Evolutionary conservation across 2,113 vertebrate genomes (phyloP), one percentile per base, ranked within the genome.

Genomic region (Salvelinus namaycush): DNA sequence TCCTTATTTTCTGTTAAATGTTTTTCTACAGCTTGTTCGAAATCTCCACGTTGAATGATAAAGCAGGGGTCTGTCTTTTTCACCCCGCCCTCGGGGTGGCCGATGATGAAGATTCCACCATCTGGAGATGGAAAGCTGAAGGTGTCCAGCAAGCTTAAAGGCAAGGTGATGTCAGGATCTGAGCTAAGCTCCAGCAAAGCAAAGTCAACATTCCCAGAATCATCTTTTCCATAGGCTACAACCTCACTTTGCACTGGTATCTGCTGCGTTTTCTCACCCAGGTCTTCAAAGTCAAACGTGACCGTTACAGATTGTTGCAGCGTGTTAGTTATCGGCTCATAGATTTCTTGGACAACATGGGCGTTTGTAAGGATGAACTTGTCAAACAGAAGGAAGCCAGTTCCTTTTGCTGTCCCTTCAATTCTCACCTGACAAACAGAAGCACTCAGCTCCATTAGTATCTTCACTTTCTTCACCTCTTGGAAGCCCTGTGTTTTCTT

Each of bases 31-130:
- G 75, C 68, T 26, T 67, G 3, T 0, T 0, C 20, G 54, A 26
- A 26, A 0, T 76, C 5, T 0, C 62, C 27, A 12, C 0, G 3
- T 20, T 29, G 14, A 74, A 91, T 62, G 57, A 92, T 80, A n/a
- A 75, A 49, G 70, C 87, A 89, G 0, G 68, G 51, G 66, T 93
- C 87, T 0, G 79, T 86, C 7, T 66, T 83, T 81, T 92, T 90
- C 1, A 86, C 82, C 24, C 60, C 67, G 0, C 27, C 74, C 0
- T 1, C 6, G 44, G 86, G 89, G 68, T 92, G 85, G 20, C 91
- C 91, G 18, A 92, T 77, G 2, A 92, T 84, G 72, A 80, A 87
- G 76, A 92, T 83, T 4, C 39, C 34, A 0, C 34, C 34, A 1
- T 34, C 1, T 34, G 1, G 34, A 34, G 34, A 34, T 6, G 34